Conservation (phyloP, 2,113 vertebrate genomes). For the Gopherus evgoodei region DNA sequence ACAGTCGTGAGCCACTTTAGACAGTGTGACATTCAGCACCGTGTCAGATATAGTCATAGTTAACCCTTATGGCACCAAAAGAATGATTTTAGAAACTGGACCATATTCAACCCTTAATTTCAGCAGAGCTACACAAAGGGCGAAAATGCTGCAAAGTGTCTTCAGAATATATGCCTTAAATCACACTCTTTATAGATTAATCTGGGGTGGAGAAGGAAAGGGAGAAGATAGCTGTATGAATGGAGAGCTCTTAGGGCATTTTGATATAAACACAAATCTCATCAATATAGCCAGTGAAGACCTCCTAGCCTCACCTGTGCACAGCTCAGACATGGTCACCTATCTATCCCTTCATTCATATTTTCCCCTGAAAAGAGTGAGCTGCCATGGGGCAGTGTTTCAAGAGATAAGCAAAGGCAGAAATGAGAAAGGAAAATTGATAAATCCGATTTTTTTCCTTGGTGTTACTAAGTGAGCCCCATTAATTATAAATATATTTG, state of each 20-base stretch:
- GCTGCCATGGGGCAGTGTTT: rapidly evolving
- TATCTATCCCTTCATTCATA: neutral
- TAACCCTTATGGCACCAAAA: neutral
- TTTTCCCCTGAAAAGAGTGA: neutral
- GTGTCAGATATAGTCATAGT: neutral
- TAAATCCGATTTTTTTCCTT: neutral
- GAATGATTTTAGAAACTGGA: neutral
- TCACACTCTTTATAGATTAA: neutral
- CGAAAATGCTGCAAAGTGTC: neutral
- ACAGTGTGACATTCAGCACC: neutral
- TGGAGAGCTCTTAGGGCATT: neutral
- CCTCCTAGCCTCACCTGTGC: neutral
- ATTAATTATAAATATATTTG: neutral
- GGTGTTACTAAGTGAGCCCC: neutral
- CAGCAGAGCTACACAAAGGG: neutral
- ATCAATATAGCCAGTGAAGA: neutral
- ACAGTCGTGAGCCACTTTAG: too few relatives aligned
- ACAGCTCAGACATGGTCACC: neutral
- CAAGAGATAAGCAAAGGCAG: neutral
- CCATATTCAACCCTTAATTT: neutral
- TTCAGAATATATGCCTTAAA: neutral
- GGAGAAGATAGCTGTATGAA: neutral
- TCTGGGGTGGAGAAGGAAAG: neutral
- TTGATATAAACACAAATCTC: neutral
- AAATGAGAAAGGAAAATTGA: neutral